Evolutionary conservation across 2,888 invertebrate genomes (phyloP).

Genomic region (Netelia melanura): DNA sequence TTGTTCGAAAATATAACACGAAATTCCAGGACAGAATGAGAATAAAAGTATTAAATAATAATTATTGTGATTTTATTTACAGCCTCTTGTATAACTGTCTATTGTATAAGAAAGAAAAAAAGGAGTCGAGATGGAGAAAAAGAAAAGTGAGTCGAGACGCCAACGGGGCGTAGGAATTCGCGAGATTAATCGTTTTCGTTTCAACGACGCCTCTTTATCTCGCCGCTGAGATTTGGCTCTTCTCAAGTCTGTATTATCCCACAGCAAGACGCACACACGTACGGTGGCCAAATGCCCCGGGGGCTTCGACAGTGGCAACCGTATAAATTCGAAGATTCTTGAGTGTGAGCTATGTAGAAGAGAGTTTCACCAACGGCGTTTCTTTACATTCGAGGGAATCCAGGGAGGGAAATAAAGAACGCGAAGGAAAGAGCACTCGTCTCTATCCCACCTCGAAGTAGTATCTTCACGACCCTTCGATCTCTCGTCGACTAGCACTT

Average conservation of each 20-base stretch:
- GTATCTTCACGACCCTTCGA: conserved; percentile 64
- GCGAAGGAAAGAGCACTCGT: conserved; percentile 39
- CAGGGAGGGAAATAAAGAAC: conserved; percentile 9
- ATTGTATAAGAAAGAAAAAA: background rate
- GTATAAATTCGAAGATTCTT: conserved; percentile 62
- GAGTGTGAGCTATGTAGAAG: conserved; percentile 15
- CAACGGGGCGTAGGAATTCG: conserved; percentile 67
- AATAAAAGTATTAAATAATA: background rate
- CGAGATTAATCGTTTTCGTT: conserved; percentile 74
- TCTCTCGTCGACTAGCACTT: conserved; percentile 72
- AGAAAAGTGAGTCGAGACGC: conserved; percentile 29
- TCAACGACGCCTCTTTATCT: conserved; percentile 67
- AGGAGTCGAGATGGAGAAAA: background rate
- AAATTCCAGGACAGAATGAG: background rate
- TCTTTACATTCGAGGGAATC: conserved; percentile 55
- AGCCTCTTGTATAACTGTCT: background rate
- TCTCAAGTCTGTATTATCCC: background rate
- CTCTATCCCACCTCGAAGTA: conserved; percentile 42
- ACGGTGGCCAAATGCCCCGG: conserved; percentile 11
- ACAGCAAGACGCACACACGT: background rate
- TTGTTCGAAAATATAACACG: background rate
- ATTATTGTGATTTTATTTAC: background rate
- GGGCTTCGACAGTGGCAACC: conserved; percentile 36
- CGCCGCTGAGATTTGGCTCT: conserved; percentile 56
- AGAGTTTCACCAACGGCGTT: conserved; percentile 17